Evolutionary conservation across 2,888 invertebrate species (phyloP).

Genomic region (Biston stratarius): DNA sequence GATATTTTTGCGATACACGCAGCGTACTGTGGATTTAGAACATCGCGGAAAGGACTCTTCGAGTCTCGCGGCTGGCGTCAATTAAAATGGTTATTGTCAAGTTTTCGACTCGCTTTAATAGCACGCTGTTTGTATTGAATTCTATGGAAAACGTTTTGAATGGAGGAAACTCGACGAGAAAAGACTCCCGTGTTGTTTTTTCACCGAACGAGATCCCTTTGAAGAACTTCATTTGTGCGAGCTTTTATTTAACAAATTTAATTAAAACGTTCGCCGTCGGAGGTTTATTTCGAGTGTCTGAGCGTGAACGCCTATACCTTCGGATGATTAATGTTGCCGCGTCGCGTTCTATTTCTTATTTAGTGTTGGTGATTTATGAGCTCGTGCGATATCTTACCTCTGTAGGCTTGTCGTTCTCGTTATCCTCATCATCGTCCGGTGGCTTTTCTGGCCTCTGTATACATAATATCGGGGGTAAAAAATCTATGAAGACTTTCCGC

Average conservation of each 20-base stretch:
- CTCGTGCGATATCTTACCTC: slow-evolving; percentile 73
- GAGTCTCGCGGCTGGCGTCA: slow-evolving; percentile 72
- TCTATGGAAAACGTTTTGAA: slow-evolving; percentile 75
- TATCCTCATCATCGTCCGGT: slow-evolving; percentile 88
- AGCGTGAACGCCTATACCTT: slow-evolving; percentile 52
- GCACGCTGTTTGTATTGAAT: slow-evolving; percentile 75
- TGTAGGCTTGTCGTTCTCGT: slow-evolving; percentile 80
- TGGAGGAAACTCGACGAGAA: slow-evolving; percentile 70
- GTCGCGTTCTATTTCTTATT: slow-evolving; percentile 50
- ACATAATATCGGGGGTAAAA: slow-evolving; percentile 94
- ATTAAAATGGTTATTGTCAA: slow-evolving; percentile 81
- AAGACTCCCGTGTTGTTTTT: slow-evolving; percentile 70
- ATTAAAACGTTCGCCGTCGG: slow-evolving; percentile 64
- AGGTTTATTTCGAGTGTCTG: slow-evolving; percentile 55
- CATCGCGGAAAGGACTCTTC: slow-evolving; percentile 73
- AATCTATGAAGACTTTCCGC: slow-evolving; percentile 93
- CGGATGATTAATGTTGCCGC: slow-evolving; percentile 59
- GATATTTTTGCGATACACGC: slow-evolving; percentile 82
- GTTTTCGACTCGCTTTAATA: slow-evolving; percentile 66
- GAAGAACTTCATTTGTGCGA: slow-evolving; percentile 69
- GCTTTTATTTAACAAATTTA: slow-evolving; percentile 75
- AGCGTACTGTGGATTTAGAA: slow-evolving; percentile 79
- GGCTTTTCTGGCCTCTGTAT: slow-evolving; percentile 96
- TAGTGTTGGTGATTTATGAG: slow-evolving; percentile 52
- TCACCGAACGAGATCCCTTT: slow-evolving; percentile 63